These are phyloP conservation scores for Leptarthrus brevirostris DNA, from an alignment of 2,888 invertebrate species.

Conservation along the genomic window DNA sequence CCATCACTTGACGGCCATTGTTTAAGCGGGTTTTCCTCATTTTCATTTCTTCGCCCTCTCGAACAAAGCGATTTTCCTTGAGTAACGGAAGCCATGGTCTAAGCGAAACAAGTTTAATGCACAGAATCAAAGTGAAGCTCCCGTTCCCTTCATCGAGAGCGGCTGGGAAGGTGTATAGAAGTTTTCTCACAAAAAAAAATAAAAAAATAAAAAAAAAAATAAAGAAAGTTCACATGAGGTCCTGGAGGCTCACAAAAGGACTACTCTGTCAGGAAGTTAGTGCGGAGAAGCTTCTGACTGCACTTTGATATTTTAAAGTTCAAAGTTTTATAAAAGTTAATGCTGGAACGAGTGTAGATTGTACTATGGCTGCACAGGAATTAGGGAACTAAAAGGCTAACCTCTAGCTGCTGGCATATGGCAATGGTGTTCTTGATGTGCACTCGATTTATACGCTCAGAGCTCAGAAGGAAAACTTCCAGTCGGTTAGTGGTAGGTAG, in stretches of 20 bases:
- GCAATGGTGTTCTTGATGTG: neutral
- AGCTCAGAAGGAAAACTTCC: no score
- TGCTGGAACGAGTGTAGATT: neutral
- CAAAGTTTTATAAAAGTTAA: neutral
- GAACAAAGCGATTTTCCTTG: conserved; percentile 34
- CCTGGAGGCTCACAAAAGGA: neutral
- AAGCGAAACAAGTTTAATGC: conserved; percentile 39
- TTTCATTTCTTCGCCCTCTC: neutral
- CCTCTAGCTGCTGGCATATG: no score
- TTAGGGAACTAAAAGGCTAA: neutral
- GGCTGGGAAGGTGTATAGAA: no score
- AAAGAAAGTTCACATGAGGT: neutral
- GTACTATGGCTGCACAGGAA: neutral
- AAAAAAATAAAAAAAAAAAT: no score
- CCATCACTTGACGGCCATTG: conserved; percentile 3
- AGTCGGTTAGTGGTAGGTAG: neutral
- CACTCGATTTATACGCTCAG: neutral
- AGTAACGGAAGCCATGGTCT: conserved; percentile 37
- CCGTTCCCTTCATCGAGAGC: neutral
- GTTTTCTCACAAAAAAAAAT: no score
- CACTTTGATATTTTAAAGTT: neutral
- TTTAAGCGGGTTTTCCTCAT: conserved; percentile 8
- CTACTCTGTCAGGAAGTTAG: neutral
- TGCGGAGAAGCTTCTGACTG: neutral
- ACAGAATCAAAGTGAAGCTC: neutral